Conservation (phyloP, 2,888 invertebrate genomes). For the Cylindroiulus punctatus region DNA sequence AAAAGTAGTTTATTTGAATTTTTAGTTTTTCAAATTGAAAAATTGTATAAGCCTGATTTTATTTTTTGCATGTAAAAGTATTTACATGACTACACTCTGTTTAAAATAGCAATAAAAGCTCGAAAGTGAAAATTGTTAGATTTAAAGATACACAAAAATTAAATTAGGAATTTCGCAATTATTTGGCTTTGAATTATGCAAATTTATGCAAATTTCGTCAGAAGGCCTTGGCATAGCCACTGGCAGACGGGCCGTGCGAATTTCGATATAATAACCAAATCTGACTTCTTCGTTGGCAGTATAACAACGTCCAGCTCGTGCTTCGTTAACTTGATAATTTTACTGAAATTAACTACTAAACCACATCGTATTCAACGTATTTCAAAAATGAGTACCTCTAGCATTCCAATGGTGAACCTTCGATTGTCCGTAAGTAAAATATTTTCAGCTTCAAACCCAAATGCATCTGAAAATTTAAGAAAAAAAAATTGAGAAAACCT, state of each 20-base stretch:
- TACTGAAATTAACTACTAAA: not conserved
- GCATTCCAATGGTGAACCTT: conserved; percentile 10
- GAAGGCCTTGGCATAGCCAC: not conserved
- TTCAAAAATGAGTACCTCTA: not conserved
- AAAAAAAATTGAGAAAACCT: too few relatives aligned
- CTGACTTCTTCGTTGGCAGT: not conserved
- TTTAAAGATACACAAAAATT: too few relatives aligned
- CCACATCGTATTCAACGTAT: not conserved
- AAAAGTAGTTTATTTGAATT: not conserved
- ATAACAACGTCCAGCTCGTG: not conserved
- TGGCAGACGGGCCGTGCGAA: not conserved
- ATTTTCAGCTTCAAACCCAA: too few relatives aligned
- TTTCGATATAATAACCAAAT: not conserved
- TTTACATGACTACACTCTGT: not conserved
- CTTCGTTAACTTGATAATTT: not conserved
- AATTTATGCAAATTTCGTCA: not conserved
- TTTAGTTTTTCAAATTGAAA: too few relatives aligned
- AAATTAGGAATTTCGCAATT: not conserved
- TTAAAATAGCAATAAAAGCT: not conserved
- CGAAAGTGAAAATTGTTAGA: too few relatives aligned
- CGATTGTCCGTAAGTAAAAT: not conserved
- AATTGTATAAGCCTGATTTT: too few relatives aligned
- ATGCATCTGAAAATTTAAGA: too few relatives aligned
- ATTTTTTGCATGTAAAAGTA: too few relatives aligned
- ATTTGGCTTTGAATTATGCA: not conserved